phyloP scores from a whole-genome alignment of 2,797 vertebrate species.

The Bradypodion pumilum region DNA sequence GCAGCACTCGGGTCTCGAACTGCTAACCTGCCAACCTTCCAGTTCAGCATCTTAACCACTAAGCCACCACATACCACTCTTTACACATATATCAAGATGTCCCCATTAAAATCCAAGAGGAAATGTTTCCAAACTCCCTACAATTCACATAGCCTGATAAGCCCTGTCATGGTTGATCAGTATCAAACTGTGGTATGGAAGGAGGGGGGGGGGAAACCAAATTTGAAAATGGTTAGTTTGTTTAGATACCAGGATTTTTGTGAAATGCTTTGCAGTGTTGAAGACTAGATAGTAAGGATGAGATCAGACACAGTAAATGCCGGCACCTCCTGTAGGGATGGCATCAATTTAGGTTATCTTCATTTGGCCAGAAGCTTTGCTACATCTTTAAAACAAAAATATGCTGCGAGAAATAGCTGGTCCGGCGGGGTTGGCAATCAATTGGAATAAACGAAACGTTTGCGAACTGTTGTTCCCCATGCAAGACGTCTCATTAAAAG shows the following conservation, averaged over 20 bases:
- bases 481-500: conserved; percentile 9
- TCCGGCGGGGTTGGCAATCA: neutral
- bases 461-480: neutral
- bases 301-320: neutral
- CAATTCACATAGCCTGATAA: too few relatives aligned
- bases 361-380: neutral
- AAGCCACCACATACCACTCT: too few relatives aligned
- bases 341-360: neutral
- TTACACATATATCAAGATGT: too few relatives aligned
- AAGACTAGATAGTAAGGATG: neutral
- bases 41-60: too few relatives aligned
- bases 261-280: neutral
- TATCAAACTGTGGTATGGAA: too few relatives aligned
- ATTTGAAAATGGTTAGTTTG: neutral
- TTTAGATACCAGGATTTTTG: neutral
- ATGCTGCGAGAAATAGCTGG: neutral
- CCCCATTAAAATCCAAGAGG: too few relatives aligned
- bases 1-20: too few relatives aligned
- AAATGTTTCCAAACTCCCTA: too few relatives aligned
- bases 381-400: neutral
- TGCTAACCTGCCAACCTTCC: too few relatives aligned
- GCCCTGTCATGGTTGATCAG: too few relatives aligned
- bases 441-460: neutral
- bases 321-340: neutral
- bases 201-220: too few relatives aligned